Evolutionary conservation across 1,140 invertebrate species (phyloP).

Genomic region (Drosophila mayri): DNA sequence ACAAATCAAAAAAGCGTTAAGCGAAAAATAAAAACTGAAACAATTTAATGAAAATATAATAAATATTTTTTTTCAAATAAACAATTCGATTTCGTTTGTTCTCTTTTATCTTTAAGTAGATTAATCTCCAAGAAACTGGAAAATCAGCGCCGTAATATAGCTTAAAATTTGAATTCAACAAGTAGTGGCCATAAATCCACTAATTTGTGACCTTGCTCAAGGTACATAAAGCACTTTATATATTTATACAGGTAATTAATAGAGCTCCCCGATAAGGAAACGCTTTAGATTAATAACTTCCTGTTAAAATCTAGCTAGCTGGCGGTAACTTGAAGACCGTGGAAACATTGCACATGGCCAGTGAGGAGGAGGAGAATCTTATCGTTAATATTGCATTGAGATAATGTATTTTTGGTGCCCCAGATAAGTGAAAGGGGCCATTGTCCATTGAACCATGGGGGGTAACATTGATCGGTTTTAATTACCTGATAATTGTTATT

Average conservation of each 20-base stretch:
- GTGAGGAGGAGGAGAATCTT: slow-evolving; percentile 15
- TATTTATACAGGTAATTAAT: background rate
- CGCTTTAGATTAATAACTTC: slow-evolving; percentile 27
- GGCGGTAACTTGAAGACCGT: slow-evolving; percentile 2
- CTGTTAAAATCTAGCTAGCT: background rate
- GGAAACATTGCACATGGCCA: slow-evolving; percentile 6
- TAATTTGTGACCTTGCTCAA: slow-evolving; percentile 3
- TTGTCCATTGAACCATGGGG: slow-evolving; percentile 7
- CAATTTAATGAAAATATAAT: slow-evolving; percentile 48
- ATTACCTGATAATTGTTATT: slow-evolving; percentile 13
- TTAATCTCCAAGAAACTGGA: too few relatives aligned
- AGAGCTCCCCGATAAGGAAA: slow-evolving; percentile 1
- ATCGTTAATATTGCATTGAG: slow-evolving; percentile 26
- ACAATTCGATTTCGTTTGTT: background rate
- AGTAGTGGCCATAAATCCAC: background rate
- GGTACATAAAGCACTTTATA: background rate
- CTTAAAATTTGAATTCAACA: background rate
- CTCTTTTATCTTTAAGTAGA: slow-evolving; percentile 1
- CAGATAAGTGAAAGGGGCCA: slow-evolving; percentile 9
- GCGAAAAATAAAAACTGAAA: slow-evolving; percentile 16
- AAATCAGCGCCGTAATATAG: background rate
- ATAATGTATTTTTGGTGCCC: slow-evolving; percentile 19
- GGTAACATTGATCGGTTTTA: background rate
- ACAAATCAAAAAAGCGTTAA: slow-evolving; percentile 47
- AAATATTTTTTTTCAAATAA: slow-evolving; percentile 53